Base-by-base conservation (phyloP, 2,113 vertebrate genomes). In the Pionites leucogaster region DNA sequence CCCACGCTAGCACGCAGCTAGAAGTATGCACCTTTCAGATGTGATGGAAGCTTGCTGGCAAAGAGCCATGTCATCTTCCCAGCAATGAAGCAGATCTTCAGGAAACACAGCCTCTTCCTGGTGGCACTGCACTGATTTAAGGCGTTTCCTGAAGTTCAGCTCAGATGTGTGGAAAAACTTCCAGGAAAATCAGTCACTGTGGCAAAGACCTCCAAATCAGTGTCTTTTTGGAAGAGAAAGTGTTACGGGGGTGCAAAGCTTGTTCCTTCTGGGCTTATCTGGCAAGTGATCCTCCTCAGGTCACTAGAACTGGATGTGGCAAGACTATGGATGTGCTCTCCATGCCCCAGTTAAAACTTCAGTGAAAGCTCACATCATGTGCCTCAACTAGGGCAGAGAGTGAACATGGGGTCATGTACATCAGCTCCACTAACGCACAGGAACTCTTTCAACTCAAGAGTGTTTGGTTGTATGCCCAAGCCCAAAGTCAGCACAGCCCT, bases 21-120 rank as follows among this genome's bases (percentile, higher is more conserved):
- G 53, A 15, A 2, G 52, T 37, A 22, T 67, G 55, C n/a, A 84
- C 47, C 81, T 80, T 80, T 59, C 70, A 63, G 55, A 27, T 70
- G 78, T 29, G 94, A 78, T 94, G 94, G 80, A 88, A 96, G 60
- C 39, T 87, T 5, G 11, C 72, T 96, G 97, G 97, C 95, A 83
- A 60, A 39, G 18, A 37, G 94, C 97, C 97, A 96, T 1, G 0
- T 35, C 77, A 68, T 71, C 86, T 98, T 98, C 97, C 97, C 97
- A 97, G 97, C 95, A 98, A 88, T 3, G 93, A 28, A 91, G 89
- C 93, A 84, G 82, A 76, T 88, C 93, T 92, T 76, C 93, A 90
- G 98, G 97, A 98, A 98, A 80, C 24, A 3, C 5, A 14, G 82
- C 95, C 95, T 70, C 81, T 96, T 96, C 95, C 96, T 65, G 86